These are phyloP conservation scores for Paradisaea rubra DNA, from an alignment of 2,113 vertebrate species.

Conservation along the genomic window DNA sequence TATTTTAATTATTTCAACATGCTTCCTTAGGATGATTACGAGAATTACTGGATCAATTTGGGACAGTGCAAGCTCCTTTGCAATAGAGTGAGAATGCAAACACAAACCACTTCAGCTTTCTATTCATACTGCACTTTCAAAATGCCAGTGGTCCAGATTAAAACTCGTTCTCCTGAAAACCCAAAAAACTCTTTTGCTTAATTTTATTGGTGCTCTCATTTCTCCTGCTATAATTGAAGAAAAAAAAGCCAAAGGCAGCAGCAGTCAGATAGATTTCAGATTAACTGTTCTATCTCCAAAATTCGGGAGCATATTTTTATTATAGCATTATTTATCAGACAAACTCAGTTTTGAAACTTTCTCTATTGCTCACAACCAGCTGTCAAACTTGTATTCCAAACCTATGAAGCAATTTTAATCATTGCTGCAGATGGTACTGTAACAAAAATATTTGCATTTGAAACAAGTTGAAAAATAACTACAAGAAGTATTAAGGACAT, in stretches of 20 bases:
- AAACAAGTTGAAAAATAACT: not conserved
- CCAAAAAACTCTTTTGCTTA: not conserved
- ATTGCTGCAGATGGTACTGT: not conserved
- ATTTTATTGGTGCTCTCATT: not conserved
- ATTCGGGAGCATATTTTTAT: not conserved
- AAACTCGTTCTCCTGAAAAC: not conserved
- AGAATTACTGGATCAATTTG: not conserved
- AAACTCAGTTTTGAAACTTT: not conserved
- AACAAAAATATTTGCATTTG: constrained; percentile 9
- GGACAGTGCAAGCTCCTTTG: not conserved
- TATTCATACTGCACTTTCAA: not conserved
- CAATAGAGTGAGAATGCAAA: not conserved
- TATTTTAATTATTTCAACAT: not conserved
- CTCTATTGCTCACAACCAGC: not conserved
- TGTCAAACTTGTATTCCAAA: not conserved
- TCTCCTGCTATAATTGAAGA: not conserved
- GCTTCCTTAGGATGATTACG: not conserved
- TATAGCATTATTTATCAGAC: not conserved
- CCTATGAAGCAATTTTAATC: not conserved
- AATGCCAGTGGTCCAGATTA: not conserved
- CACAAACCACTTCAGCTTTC: not conserved
- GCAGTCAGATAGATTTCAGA: not conserved
- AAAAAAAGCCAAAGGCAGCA: not conserved
- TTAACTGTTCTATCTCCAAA: not conserved
- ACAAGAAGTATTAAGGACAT: not conserved